Conservation (phyloP, 1,140 invertebrate species). For the Drosophila nigromelanica region DNA sequence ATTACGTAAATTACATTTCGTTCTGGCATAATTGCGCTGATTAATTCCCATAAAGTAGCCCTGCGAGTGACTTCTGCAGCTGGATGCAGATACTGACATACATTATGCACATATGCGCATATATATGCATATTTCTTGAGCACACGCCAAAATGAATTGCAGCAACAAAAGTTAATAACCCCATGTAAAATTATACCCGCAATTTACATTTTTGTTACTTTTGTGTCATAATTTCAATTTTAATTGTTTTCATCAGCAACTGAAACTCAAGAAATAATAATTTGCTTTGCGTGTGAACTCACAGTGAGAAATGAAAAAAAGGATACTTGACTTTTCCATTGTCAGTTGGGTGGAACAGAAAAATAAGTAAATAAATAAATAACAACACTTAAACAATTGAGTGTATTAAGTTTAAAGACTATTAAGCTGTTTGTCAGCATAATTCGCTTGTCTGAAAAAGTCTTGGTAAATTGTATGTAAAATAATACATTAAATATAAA, state of each 20-base stretch:
- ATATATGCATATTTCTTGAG: conserved; percentile 38
- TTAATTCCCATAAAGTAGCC: conserved; percentile 75
- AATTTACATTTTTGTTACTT: conserved; percentile 43
- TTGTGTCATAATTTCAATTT: conserved; percentile 55
- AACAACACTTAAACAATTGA: too few relatives aligned
- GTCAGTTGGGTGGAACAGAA: not conserved
- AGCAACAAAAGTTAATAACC: conserved; percentile 67
- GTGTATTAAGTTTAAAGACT: too few relatives aligned
- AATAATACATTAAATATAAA: too few relatives aligned
- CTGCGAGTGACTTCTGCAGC: conserved; percentile 27
- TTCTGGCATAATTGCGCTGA: conserved; percentile 72
- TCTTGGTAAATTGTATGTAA: too few relatives aligned
- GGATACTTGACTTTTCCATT: conserved; percentile 1
- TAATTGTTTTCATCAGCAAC: conserved; percentile 59
- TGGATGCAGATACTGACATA: conserved; percentile 1
- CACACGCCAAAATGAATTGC: conserved; percentile 56
- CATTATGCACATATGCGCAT: conserved; percentile 13
- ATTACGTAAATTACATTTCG: conserved; percentile 76
- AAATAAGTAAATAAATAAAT: not conserved
- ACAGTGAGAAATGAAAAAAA: not conserved
- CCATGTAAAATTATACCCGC: conserved; percentile 37
- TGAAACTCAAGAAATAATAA: conserved; percentile 47
- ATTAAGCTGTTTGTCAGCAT: too few relatives aligned
- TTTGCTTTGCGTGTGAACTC: conserved; percentile 38
- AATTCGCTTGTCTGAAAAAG: too few relatives aligned